Evolutionary conservation across 2,888 invertebrate species (phyloP), one percentile per base, ranked within the genome.

Genomic region (Ormyrus thymus): DNA sequence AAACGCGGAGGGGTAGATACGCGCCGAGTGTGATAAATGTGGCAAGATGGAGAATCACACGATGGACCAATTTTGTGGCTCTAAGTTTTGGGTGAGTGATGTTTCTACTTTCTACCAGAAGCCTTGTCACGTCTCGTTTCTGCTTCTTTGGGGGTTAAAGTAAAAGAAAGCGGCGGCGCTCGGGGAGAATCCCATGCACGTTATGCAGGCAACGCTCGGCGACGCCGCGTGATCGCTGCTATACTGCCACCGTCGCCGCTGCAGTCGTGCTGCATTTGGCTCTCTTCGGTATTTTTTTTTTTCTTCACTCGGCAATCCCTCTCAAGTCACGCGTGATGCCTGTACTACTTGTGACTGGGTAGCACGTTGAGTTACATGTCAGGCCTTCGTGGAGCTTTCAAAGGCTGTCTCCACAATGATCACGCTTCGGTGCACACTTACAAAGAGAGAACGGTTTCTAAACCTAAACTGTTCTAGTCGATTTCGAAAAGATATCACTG

Each of bases 41-140:
- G 73, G 84, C 84, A 89, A 89, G 86, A 92, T 92, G 91, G 91
- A 90, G 86, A 87, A 92, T 90, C 92, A 92, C 88, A 91, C 92
- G 85, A 93, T 95, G 92, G 95, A 95, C 90, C 91, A 92, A 85
- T 95, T 95, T 92, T 96, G 96, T 90, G 95, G 95, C 84, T 93
- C 94, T 76, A 90, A 90, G 89, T 96, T 96, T 92, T 96, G 96
- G 96, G 96, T 95, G 92, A 94, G 94, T 91, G 84, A 10, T 29
- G 29, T 4, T 29, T 29, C 29, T 29, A 4, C 29, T 29, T 29
- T 29, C 29, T 29, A 29, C 29, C 0, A 29, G 29, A 29, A 29
- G 29, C 0, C 29, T 29, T 29, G 29, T 29, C 29, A 29, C 29
- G 29, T 4, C 29, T 29, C 29, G 29, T 29, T 29, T 29, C 29